Conservation (phyloP, 30 jellyfish, hydroid and myxozoan genomes). For the Haliclystus octoradiatus region DNA sequence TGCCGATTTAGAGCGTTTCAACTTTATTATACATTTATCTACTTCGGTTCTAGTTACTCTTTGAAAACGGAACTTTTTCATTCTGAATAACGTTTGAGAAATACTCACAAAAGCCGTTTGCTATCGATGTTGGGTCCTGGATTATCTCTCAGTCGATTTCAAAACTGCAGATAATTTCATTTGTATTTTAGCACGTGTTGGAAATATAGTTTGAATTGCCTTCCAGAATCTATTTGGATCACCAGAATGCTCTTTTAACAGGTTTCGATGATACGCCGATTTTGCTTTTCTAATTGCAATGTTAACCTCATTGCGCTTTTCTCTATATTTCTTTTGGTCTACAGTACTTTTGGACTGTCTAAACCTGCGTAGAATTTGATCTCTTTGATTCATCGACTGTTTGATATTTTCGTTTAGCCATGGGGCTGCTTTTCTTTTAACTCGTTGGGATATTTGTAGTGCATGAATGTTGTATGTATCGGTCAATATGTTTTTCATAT, state of each 20-base stretch:
- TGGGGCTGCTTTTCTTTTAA: slow-evolving; percentile 43
- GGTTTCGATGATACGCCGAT: slow-evolving; percentile 17
- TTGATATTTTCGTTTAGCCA: slow-evolving; percentile 22
- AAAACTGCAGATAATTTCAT: too few relatives aligned
- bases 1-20: too few relatives aligned
- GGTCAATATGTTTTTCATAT: slow-evolving; percentile 46
- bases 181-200: too few relatives aligned
- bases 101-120: too few relatives aligned
- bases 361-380: slow-evolving; percentile 12
- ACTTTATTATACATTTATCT: too few relatives aligned
- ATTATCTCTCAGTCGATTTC: too few relatives aligned
- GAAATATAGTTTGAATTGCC: slow-evolving; percentile 31
- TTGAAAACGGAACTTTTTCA: too few relatives aligned
- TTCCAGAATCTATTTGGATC: slow-evolving; percentile 29
- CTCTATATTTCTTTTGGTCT: slow-evolving; percentile 21
- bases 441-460: slow-evolving; percentile 29
- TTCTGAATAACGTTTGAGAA: too few relatives aligned
- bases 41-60: too few relatives aligned
- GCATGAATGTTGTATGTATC: slow-evolving; percentile 43
- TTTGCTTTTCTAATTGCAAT: slow-evolving; percentile 27
- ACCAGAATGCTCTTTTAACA: slow-evolving; percentile 20
- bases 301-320: slow-evolving; percentile 20
- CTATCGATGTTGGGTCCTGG: too few relatives aligned
- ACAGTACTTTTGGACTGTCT: slow-evolving; percentile 13
- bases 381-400: slow-evolving; percentile 23